Conservation (phyloP, 2,113 vertebrate species). For the Ondatra zibethicus region DNA sequence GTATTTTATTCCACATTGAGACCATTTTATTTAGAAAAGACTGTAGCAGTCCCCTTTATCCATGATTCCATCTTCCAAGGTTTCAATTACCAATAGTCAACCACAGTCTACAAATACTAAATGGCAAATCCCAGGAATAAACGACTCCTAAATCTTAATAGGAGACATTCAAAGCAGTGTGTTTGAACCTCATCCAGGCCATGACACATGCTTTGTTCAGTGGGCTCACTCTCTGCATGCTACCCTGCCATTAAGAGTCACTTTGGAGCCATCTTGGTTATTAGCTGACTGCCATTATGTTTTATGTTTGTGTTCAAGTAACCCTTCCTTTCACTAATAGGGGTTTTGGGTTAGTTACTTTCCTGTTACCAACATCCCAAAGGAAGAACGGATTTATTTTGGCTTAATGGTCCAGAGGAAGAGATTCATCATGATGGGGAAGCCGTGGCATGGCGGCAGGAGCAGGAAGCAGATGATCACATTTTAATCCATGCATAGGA, state of each 20-base stretch:
- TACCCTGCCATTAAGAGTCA: neutral
- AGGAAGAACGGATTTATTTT: neutral
- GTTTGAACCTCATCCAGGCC: neutral
- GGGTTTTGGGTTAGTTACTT: neutral
- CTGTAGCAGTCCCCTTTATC: neutral
- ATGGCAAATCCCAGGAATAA: neutral
- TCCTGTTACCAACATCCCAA: neutral
- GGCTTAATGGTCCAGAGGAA: neutral
- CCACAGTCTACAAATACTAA: neutral
- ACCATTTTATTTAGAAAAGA: neutral
- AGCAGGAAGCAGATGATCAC: neutral
- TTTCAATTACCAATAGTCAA: neutral
- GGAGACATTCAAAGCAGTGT: neutral
- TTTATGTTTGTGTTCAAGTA: neutral
- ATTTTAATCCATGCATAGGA: neutral
- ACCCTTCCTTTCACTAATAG: too few species aligned
- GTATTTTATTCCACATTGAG: neutral
- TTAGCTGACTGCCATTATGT: too few species aligned
- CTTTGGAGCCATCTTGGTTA: neutral
- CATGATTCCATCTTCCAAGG: neutral
- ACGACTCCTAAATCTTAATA: neutral
- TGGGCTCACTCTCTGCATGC: too few species aligned
- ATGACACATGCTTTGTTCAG: neutral
- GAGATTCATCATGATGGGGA: neutral
- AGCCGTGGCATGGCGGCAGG: neutral